Evolutionary conservation across 2,113 vertebrate species (phyloP).

Genomic region (Campylomormyrus tamandua): DNA sequence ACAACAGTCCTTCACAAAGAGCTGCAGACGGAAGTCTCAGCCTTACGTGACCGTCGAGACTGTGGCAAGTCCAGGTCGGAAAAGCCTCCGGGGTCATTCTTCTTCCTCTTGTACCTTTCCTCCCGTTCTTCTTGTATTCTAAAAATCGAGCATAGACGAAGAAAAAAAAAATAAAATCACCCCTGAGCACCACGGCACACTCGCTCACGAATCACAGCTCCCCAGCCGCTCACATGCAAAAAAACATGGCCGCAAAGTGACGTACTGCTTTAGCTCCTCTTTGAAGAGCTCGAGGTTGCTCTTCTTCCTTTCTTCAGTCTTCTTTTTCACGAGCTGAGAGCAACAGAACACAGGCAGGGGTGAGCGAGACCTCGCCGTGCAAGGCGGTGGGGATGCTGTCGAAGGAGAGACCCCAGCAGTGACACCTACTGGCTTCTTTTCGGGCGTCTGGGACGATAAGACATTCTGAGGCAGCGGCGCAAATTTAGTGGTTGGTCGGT

Average conservation of each 20-base stretch:
- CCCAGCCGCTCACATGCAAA: background rate
- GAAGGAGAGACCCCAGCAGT: background rate
- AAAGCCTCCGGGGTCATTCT: conserved; percentile 46
- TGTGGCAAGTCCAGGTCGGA: conserved; percentile 52
- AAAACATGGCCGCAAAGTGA: background rate
- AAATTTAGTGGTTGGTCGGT: conserved; percentile 60
- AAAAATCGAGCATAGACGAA: background rate
- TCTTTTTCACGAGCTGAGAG: conserved; percentile 58
- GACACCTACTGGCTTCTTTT: conserved; percentile 59
- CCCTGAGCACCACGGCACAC: background rate
- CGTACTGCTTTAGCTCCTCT: conserved; percentile 69
- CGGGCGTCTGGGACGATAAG: conserved; percentile 37
- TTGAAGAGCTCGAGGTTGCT: conserved; percentile 71
- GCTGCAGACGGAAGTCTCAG: background rate
- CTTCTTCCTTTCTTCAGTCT: conserved; percentile 67
- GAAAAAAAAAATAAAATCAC: background rate
- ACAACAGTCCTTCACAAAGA: background rate
- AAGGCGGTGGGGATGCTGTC: background rate
- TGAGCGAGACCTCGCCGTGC: background rate
- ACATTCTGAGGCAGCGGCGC: conserved; percentile 45
- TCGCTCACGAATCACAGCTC: background rate
- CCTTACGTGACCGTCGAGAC: conserved; percentile 56
- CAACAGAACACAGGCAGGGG: background rate
- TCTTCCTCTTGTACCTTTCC: conserved; percentile 65
- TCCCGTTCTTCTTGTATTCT: conserved; percentile 73